Evolutionary conservation across 2,888 invertebrate species (phyloP).

Genomic region (Cheilosia urbana): DNA sequence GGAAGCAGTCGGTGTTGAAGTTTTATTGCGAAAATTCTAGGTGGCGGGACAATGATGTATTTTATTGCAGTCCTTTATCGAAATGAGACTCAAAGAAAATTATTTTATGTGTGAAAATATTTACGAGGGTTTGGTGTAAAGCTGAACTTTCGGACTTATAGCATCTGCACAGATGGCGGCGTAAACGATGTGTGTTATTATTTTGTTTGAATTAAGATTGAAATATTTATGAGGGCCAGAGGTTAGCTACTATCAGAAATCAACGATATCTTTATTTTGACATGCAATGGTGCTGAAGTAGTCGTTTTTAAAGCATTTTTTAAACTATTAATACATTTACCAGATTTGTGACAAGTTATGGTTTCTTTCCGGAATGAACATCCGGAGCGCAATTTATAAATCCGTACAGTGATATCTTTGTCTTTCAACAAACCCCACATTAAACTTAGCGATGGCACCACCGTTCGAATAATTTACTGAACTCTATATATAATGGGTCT

Average conservation of each 20-base stretch:
- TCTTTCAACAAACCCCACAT: too few relatives aligned
- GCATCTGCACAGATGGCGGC: constrained; percentile 24
- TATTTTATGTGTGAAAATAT: constrained; percentile 23
- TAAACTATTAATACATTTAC: too few relatives aligned
- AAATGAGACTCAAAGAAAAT: constrained; percentile 34
- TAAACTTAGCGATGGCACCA: too few relatives aligned
- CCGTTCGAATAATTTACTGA: too few relatives aligned
- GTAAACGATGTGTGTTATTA: neutral
- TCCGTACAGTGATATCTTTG: too few relatives aligned
- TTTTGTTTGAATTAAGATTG: neutral
- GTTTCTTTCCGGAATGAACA: too few relatives aligned
- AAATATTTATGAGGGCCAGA: neutral
- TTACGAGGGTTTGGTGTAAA: constrained; percentile 41
- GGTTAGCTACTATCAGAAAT: neutral
- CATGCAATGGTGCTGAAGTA: too few relatives aligned
- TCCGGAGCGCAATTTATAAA: too few relatives aligned
- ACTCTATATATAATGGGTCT: too few relatives aligned
- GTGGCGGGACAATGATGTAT: constrained; percentile 4
- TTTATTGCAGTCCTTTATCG: constrained; percentile 46
- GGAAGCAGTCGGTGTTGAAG: constrained; percentile 25
- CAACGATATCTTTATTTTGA: too few relatives aligned
- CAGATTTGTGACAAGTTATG: too few relatives aligned
- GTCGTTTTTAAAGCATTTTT: too few relatives aligned
- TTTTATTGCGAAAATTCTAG: constrained; percentile 46
- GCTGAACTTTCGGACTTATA: constrained; percentile 22